Conservation (phyloP, 2,113 vertebrate species). For the Halcyon malimbica region DNA sequence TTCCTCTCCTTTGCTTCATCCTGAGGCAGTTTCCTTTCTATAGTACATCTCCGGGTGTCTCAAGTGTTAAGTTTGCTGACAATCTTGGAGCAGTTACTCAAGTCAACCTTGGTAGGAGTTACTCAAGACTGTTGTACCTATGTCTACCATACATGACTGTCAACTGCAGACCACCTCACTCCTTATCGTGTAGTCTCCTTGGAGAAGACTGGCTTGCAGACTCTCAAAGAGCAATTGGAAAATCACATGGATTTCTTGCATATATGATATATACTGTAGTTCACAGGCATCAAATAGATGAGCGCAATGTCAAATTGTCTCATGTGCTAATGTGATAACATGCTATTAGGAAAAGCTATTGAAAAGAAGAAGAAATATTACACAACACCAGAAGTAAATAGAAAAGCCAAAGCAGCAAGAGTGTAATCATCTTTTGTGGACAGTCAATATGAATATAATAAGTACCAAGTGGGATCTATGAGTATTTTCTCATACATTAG, state of each 20-base stretch:
- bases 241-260: not conserved
- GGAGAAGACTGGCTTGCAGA: not conserved
- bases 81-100: not conserved
- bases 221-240: not conserved
- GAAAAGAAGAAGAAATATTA: not conserved
- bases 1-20: not conserved
- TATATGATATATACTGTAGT: not conserved
- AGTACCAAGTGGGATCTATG: not conserved
- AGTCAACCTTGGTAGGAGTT: not conserved
- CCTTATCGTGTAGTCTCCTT: not conserved
- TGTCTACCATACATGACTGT: not conserved
- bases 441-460: not conserved
- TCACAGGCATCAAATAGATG: not conserved
- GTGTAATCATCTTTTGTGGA: not conserved
- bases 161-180: rapidly evolving
- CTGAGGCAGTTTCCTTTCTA: not conserved
- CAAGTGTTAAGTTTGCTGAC: not conserved
- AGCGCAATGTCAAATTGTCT: not conserved
- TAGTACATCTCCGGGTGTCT: not conserved
- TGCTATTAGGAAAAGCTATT: not conserved
- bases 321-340: not conserved
- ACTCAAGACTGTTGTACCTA: not conserved
- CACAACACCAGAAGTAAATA: not conserved
- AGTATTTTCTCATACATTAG: not conserved
- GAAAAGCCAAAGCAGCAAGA: not conserved